Evolutionary conservation across 2,888 invertebrate species (phyloP), one percentile per base, ranked within the genome.

Genomic region (Nomada hirtipes): DNA sequence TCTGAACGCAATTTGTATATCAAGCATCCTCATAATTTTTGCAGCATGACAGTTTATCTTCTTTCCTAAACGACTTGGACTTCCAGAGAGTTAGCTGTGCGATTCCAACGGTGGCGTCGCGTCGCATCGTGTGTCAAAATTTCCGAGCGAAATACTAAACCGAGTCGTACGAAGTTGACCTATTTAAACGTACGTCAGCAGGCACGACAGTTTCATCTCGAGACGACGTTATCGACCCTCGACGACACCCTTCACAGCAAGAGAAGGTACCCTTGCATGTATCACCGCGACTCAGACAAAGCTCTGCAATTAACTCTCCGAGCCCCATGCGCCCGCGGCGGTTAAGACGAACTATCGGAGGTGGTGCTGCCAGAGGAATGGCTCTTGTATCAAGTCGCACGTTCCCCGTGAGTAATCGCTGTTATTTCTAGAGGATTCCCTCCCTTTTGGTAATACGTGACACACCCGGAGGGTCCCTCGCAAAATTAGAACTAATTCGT

Each of bases 271-370:
- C 87, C 86, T 84, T 87, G 88, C 88, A 91, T 91, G 89, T 89
- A 90, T 91, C 88, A 89, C 88, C 83, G 80, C 79, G 87, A 88
- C 89, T 88, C 87, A 83, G 89, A 90, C 90, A 90, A 91, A 91
- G 89, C 89, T 86, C 82, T 79, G 90, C 88, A 90, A 91, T 91
- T 90, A 91, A 91, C 86, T 87, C 86, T 79, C 80, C 80, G 74
- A 83, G 75, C 79, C 85, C 84, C 80, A 78, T 79, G 88, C 87
- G 88, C 88, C 87, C 86, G 88, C 88, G 87, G 88, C 88, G 88
- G 87, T 88, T 88, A 88, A 88, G 88, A 88, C 88, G 87, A 88
- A 86, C 88, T 87, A 87, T 88, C 79, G 83, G 79, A 69, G 86
- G 82, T 86, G 84, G 85, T 70, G 79, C 65, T 71, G 83, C 79